Percentiles rank a stretch among this genome's conserved stretches.
These are phyloP conservation scores for Drosophila burlai DNA, from an alignment of 1,140 invertebrate genomes.

Conservation along the genomic window DNA sequence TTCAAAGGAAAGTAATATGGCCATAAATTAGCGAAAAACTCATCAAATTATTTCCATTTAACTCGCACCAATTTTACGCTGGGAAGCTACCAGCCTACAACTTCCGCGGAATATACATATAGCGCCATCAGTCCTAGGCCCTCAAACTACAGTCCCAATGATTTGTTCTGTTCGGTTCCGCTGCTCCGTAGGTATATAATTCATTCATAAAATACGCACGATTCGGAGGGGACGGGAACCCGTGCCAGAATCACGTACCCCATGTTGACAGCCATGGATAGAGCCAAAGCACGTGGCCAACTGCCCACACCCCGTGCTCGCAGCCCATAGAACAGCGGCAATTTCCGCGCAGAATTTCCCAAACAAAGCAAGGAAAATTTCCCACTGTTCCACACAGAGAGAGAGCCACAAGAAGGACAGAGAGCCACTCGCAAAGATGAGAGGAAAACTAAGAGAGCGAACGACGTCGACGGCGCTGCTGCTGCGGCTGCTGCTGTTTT, in stretches of 20 bases:
- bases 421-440: constrained; percentile 37
- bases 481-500: constrained; percentile 50
- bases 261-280: constrained; percentile 52
- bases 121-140: not conserved
- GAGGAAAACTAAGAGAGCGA: constrained; percentile 22
- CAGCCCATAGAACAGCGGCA: not conserved
- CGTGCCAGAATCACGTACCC: constrained; percentile 45
- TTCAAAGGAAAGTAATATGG: not conserved
- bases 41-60: constrained; percentile 17
- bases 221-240: constrained; percentile 2
- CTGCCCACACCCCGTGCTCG: constrained; percentile 3
- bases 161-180: constrained; percentile 42
- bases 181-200: constrained; percentile 43
- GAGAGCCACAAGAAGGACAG: not conserved
- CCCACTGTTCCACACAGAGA: constrained; percentile 52
- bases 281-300: constrained; percentile 60
- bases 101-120: not conserved
- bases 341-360: constrained; percentile 58
- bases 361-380: constrained; percentile 72
- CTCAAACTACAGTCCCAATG: constrained; percentile 40
- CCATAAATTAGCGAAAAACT: constrained; percentile 12
- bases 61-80: not conserved
- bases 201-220: constrained; percentile 72
- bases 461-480: constrained; percentile 25
- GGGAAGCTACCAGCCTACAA: not conserved